These are phyloP conservation scores for Lycorma delicatula DNA, from an alignment of 1,140 invertebrate genomes.

Conservation along the genomic window DNA sequence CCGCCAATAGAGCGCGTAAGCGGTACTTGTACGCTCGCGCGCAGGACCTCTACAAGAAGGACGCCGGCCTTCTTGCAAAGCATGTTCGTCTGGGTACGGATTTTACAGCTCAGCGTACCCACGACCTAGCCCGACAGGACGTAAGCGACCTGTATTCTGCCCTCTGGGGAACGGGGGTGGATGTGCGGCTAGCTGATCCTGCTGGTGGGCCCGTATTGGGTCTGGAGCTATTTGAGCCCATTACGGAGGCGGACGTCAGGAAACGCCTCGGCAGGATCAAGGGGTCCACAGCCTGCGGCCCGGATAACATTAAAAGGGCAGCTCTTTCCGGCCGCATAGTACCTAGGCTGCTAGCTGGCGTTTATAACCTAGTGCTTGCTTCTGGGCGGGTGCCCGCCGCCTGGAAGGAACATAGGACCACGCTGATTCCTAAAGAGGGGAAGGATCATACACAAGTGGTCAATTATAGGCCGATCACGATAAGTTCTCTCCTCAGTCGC, in stretches of 20 bases:
- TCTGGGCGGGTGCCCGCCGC: constrained; percentile 13
- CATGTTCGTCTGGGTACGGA: neutral
- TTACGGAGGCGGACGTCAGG: constrained; percentile 1
- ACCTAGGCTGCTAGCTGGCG: neutral
- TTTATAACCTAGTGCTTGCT: constrained; percentile 19
- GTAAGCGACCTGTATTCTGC: constrained; percentile 7
- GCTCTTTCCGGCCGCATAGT: neutral
- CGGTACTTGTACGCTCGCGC: neutral
- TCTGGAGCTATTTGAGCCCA: constrained; percentile 2
- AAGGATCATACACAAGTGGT: constrained; percentile 15
- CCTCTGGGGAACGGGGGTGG: constrained; percentile 11
- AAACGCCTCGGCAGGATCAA: neutral
- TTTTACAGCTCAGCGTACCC: neutral
- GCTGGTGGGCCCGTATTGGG: neutral
- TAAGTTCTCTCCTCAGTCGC: constrained; percentile 22
- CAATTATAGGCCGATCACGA: constrained; percentile 29
- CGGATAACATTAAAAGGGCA: constrained; percentile 17
- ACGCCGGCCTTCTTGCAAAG: neutral
- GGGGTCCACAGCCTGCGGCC: constrained; percentile 14
- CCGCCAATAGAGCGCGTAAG: neutral
- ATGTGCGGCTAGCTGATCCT: neutral
- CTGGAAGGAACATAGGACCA: constrained; percentile 28
- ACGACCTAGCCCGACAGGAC: neutral
- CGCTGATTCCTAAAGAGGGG: constrained; percentile 28
- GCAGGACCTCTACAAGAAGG: constrained; percentile 8